Evolutionary conservation across 2,888 invertebrate species (phyloP), one percentile per base, ranked within the genome.

Genomic region (Heliothis peltigera): DNA sequence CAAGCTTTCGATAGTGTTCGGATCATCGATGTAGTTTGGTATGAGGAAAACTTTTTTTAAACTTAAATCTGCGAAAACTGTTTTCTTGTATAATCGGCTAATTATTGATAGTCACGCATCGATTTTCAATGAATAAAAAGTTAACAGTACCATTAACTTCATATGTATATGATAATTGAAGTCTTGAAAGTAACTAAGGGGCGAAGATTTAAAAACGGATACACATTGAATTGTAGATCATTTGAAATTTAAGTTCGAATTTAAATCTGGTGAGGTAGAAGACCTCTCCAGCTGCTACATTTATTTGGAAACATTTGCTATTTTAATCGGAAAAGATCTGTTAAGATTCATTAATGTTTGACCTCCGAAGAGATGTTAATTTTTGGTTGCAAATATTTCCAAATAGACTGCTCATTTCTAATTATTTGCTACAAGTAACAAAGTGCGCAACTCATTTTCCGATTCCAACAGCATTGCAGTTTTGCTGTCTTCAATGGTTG

Each of bases 281-380:
- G 75, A 61, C 56, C 42, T 68, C 17, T 35, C 7, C 18, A 25
- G 44, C 43, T 53, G 17, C 21, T 32, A 32, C 22, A 56, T 47
- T 51, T 55, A 57, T 69, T 25, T 62, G n/a, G 32, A 69, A 69
- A 62, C 32, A 57, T 69, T 68, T 68, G 35, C 25, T 69, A 35
- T 53, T 61, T 1, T 4, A 21, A 35, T 2, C 5, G 46, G 46
- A 18, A 56, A 67, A 5, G 21, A 48, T 17, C 8, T 44, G 28
- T 17, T 8, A 51, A 8, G 39, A 39, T 39, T 4, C n/a, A 39
- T 47, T 28, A 32, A 12, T 19, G 10, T 32, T 32, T 10, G 12
- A 32, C 32, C 2, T 44, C 1, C 1, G 2, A 22, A 17, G 2
- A 19, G 5, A 22, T 17, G 15, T 51, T 44, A 32, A 17, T 10